Conservation (phyloP, 2,797 vertebrate species). For the Botia kubotai region DNA sequence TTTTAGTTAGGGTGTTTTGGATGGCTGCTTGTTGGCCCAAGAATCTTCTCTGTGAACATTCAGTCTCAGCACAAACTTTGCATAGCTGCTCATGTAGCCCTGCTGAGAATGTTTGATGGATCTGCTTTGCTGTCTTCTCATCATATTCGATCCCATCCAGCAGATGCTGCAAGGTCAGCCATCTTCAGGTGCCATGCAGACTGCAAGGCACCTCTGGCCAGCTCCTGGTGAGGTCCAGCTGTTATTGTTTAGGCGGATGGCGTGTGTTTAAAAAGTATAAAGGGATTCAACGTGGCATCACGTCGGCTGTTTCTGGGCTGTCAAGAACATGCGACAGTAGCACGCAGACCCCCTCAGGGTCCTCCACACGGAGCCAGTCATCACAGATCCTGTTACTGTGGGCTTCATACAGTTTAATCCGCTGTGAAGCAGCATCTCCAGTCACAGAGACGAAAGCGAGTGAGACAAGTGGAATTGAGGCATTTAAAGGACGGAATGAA, state of each 20-base stretch:
- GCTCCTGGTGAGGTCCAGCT: slow-evolving; percentile 27
- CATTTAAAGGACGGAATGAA: slow-evolving; percentile 47
- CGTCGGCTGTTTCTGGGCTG: slow-evolving; percentile 16
- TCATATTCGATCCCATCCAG: slow-evolving; percentile 14
- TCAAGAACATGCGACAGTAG: slow-evolving; percentile 25
- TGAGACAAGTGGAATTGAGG: slow-evolving; percentile 27
- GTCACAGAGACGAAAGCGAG: slow-evolving; percentile 22
- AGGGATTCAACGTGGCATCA: slow-evolving; percentile 36
- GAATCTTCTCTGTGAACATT: not conserved
- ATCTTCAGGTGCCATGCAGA: slow-evolving; percentile 27
- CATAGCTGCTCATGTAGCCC: not conserved
- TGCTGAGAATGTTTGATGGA: not conserved
- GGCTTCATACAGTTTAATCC: slow-evolving; percentile 9
- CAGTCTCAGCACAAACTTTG: not conserved
- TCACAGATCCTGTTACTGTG: slow-evolving; percentile 29
- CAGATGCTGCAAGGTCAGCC: slow-evolving; percentile 49
- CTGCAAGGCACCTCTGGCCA: slow-evolving; percentile 34
- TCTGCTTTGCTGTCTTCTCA: slow-evolving; percentile 3
- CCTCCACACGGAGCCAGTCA: not conserved
- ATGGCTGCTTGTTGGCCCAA: not conserved
- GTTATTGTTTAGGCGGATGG: slow-evolving; percentile 44
- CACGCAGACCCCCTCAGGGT: slow-evolving; percentile 15
- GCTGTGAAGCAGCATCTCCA: slow-evolving; percentile 4
- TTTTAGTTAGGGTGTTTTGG: not conserved
- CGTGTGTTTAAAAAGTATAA: slow-evolving; percentile 26